Evolutionary conservation across 2,888 invertebrate species (phyloP).

Genomic region (Lochmaea crataegi): DNA sequence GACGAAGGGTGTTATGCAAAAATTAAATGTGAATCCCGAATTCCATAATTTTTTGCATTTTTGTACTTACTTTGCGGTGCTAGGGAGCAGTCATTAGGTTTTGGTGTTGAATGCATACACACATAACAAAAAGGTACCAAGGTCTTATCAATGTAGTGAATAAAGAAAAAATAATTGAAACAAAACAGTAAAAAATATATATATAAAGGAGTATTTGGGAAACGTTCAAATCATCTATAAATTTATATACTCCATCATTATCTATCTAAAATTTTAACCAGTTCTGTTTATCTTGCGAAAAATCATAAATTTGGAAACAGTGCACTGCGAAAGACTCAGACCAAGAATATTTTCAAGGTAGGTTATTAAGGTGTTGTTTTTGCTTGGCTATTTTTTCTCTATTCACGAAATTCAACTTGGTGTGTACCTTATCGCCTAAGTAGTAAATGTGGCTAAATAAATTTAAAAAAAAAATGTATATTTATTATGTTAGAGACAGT

Average conservation of each 20-base stretch:
- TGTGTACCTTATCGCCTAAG: conserved; percentile 57
- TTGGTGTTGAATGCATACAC: conserved; percentile 59
- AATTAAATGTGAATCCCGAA: conserved; percentile 33
- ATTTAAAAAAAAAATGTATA: conserved; percentile 53
- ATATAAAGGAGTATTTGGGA: not conserved
- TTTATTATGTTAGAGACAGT: conserved; percentile 58
- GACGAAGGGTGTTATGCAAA: conserved; percentile 22
- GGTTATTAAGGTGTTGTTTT: too few relatives aligned
- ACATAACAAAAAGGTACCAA: conserved; percentile 44
- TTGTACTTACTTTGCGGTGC: conserved; percentile 50
- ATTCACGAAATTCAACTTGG: conserved; percentile 21
- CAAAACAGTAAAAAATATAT: too few relatives aligned
- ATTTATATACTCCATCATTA: too few relatives aligned
- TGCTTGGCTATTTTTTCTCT: conserved; percentile 8
- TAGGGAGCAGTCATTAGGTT: conserved; percentile 53
- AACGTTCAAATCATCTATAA: too few relatives aligned
- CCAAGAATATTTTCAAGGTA: too few relatives aligned
- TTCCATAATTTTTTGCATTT: conserved; percentile 45
- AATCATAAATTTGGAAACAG: too few relatives aligned
- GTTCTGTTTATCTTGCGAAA: too few relatives aligned
- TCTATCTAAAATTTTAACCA: too few relatives aligned
- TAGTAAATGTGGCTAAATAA: conserved; percentile 63
- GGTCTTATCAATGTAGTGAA: conserved; percentile 54
- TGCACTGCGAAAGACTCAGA: too few relatives aligned
- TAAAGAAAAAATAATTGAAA: conserved; percentile 18